Evolutionary conservation across 2,888 invertebrate genomes (phyloP).

Genomic region (Hypena proboscidalis): DNA sequence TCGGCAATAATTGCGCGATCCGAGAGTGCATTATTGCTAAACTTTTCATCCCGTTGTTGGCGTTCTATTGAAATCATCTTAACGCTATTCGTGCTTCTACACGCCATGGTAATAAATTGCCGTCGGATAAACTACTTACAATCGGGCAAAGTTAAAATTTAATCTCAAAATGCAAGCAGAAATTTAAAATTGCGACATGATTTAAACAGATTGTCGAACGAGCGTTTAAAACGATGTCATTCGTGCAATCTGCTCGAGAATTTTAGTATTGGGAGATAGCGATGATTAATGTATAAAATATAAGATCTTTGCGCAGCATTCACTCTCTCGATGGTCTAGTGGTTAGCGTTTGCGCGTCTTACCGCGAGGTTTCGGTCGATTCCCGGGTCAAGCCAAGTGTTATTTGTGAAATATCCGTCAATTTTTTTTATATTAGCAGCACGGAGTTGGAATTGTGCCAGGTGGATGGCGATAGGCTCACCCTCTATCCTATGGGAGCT

Average conservation of each 20-base stretch:
- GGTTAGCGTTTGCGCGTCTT: no score
- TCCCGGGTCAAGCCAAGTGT: no score
- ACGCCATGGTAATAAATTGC: conserved; percentile 72
- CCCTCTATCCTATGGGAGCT: no score
- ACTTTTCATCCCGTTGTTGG: conserved; percentile 76
- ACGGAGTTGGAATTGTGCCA: no score
- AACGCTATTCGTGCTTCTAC: conserved; percentile 69
- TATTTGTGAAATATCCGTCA: no score
- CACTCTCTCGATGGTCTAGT: no score
- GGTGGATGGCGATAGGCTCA: no score
- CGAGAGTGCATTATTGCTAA: conserved; percentile 73
- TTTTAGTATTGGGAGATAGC: conserved; percentile 42
- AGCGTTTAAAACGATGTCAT: conserved; percentile 46
- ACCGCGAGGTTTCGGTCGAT: no score
- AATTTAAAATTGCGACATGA: conserved; percentile 66
- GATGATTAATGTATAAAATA: conserved; percentile 43
- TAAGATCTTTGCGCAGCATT: conserved; percentile 51
- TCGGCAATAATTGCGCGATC: conserved; percentile 77
- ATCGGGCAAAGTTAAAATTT: conserved; percentile 72
- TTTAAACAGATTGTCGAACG: conserved; percentile 50
- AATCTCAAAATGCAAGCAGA: conserved; percentile 73
- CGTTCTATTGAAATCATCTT: conserved; percentile 80
- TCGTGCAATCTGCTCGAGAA: conserved; percentile 47
- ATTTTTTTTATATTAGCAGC: no score
- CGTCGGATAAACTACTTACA: conserved; percentile 69